phyloP scores from a whole-genome alignment of 1,140 invertebrate species.

The Drosophila athabasca region DNA sequence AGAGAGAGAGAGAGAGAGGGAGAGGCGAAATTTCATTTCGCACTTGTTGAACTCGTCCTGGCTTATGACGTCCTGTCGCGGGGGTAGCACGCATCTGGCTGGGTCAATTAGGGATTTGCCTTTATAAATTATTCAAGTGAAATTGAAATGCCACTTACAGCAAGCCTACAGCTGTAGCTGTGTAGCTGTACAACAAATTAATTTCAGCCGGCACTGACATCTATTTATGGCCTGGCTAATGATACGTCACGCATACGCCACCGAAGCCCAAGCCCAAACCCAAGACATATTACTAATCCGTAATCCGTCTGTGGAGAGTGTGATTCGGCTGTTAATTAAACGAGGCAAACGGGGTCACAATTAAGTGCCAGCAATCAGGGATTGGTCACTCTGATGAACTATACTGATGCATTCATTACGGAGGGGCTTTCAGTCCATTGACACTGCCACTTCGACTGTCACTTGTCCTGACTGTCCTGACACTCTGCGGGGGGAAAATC shows the following conservation, averaged over 20 bases:
- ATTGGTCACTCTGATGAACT: conserved; percentile 12
- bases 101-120: conserved; percentile 52
- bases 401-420: too few relatives aligned
- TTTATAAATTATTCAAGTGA: conserved; percentile 58
- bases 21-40: conserved; percentile 57
- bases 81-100: conserved; percentile 36
- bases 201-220: conserved; percentile 35
- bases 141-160: conserved; percentile 62
- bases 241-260: conserved; percentile 53
- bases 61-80: conserved; percentile 26
- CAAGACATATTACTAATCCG: conserved; percentile 50
- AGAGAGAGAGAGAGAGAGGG: conserved; percentile 1
- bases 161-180: neutral
- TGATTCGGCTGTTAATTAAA: conserved; percentile 54
- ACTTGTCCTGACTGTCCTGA: conserved; percentile 23
- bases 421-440: neutral
- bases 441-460: conserved; percentile 1
- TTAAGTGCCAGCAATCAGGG: conserved; percentile 31
- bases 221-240: conserved; percentile 47
- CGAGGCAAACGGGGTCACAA: conserved; percentile 39
- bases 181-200: conserved; percentile 49
- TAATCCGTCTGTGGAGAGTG: conserved; percentile 13
- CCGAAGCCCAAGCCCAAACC: neutral
- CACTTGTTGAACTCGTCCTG: conserved; percentile 65
- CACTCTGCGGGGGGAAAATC: conserved; percentile 48